Conservation (phyloP, 2,113 vertebrate species). For the Pedionomus torquatus region DNA sequence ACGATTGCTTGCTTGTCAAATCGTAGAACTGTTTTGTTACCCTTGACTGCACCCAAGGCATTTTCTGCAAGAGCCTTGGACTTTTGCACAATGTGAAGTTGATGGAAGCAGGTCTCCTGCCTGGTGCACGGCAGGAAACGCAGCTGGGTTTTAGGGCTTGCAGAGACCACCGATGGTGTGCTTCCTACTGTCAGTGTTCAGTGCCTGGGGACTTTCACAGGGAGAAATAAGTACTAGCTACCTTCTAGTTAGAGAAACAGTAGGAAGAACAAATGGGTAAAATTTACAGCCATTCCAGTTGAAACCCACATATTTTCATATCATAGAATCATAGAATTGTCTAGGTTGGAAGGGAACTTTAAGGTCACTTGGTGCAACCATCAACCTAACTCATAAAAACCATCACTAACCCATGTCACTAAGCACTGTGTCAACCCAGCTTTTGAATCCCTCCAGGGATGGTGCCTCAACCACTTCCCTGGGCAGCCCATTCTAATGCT, state of each 20-base stretch:
- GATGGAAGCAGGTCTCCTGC: not conserved
- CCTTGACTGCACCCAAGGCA: not conserved
- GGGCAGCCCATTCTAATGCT: too few relatives aligned
- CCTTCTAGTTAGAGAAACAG: not conserved
- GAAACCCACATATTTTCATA: not conserved
- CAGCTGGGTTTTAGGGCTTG: not conserved
- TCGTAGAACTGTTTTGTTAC: not conserved
- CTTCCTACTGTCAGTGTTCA: not conserved
- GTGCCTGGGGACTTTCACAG: not conserved
- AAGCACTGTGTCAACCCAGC: too few relatives aligned
- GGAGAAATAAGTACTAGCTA: not conserved
- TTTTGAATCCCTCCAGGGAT: too few relatives aligned
- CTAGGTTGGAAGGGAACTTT: too few relatives aligned
- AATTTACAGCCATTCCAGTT: not conserved
- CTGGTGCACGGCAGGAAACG: not conserved
- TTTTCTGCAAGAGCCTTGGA: not conserved
- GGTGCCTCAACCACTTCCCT: too few relatives aligned
- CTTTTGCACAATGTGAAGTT: not conserved
- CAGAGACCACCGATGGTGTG: not conserved
- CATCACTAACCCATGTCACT: too few relatives aligned
- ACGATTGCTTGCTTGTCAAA: not conserved
- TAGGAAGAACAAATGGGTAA: not conserved
- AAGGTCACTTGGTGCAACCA: too few relatives aligned
- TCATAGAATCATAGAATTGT: too few relatives aligned
- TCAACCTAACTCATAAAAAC: too few relatives aligned